These are phyloP conservation scores for Dicyrtomina minuta DNA, from an alignment of 2,888 invertebrate species.

Conservation along the genomic window DNA sequence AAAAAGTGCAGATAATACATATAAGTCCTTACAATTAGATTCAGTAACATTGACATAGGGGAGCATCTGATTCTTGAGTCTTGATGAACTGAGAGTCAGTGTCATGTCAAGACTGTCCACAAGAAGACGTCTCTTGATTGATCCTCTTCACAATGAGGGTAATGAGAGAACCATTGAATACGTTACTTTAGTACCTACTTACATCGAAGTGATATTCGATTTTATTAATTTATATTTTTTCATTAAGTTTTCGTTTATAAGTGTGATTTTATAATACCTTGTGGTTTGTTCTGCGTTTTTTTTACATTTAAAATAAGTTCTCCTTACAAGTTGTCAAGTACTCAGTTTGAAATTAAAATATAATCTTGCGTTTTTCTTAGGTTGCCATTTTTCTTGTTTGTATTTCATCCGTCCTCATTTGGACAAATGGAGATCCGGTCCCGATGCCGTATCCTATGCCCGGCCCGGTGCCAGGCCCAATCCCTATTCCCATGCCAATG, in stretches of 20 bases:
- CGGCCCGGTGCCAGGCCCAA: background rate
- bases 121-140: slow-evolving; percentile 15
- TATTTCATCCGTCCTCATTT: background rate
- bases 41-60: too few relatives aligned
- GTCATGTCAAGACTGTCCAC: slow-evolving; percentile 18
- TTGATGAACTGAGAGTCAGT: slow-evolving; percentile 21
- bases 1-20: too few relatives aligned
- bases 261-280: background rate
- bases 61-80: too few relatives aligned
- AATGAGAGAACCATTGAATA: background rate
- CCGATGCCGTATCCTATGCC: background rate
- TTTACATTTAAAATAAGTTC: background rate
- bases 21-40: too few relatives aligned
- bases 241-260: background rate
- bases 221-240: background rate
- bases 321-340: background rate
- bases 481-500: background rate
- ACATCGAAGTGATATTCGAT: too few relatives aligned
- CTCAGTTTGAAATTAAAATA: background rate
- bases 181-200: background rate
- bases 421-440: slow-evolving; percentile 6
- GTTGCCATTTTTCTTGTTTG: background rate
- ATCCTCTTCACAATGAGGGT: slow-evolving; percentile 21
- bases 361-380: background rate
- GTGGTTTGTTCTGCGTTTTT: background rate